Base-by-base conservation (phyloP, 64 coral and sea anemone species). In the Trachythela sp. region DNA sequence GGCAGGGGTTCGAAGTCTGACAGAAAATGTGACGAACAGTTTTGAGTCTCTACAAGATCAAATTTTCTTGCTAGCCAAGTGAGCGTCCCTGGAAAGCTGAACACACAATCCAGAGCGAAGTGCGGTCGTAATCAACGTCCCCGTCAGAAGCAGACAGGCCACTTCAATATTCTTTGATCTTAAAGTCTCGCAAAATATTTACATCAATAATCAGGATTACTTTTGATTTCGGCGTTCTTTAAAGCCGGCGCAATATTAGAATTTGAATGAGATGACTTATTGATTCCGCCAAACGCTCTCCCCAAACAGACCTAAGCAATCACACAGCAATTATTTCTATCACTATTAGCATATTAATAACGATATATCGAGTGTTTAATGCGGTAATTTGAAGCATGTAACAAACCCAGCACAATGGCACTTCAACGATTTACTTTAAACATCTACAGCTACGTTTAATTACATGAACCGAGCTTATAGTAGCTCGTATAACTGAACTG, bases 261-360 rank as follows among this genome's bases (percentile, higher is more conserved):
- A 64, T 64, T 64, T n/a, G 56, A 64, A 64, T 64, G 56, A 64
- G 56, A 64, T 64, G 56, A 64, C 56, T 64, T 64, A 64, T 64
- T 64, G 56, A 64, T 64, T 64, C 56, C 56, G 56, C 56, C 56
- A 64, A 64, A 64, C 56, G 56, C 56, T 27, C 56, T 64, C 17
- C 56, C 56, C 56, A 64, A 64, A 64, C 56, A 64, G 56, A 64
- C 7, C 56, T 22, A 64, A 64, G 56, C 26, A 64, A 64, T 64
- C 56, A 64, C 4, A 64, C 56, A 64, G 56, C 4, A 64, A 64
- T 64, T 64, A 64, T 64, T 64, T 18, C 26, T 5, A n/a, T n/a
- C 17, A 64, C 56, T 64, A 64, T n/a, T 64, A 64, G 18, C 56
- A 64, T 64, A 64, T 64, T 64, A 64, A 64, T 64, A 64, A 64